Conservation (phyloP, 1,140 invertebrate genomes). For the Drosophila repletoides region DNA sequence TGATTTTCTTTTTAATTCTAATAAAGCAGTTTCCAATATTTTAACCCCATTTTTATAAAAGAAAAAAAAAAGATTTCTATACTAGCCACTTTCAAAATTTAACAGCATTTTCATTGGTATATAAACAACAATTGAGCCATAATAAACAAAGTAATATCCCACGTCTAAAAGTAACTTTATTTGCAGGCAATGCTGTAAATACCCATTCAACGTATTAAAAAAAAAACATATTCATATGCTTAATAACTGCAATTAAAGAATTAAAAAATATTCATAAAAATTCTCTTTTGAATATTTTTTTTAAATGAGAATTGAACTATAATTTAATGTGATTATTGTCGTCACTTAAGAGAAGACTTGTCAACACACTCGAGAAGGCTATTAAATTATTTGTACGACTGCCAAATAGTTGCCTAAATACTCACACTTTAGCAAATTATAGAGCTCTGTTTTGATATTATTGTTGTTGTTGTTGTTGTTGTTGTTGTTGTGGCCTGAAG, state of each 20-base stretch:
- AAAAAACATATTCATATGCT: too few species aligned
- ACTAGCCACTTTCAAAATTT: not conserved
- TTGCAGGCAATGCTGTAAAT: too few species aligned
- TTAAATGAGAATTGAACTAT: not conserved
- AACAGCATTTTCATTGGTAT: not conserved
- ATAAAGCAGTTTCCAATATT: too few species aligned
- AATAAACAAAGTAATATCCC: too few species aligned
- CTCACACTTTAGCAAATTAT: conserved; percentile 30
- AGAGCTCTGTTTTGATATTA: not conserved
- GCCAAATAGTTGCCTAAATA: conserved; percentile 34
- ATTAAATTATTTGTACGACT: conserved; percentile 16
- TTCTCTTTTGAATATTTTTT: not conserved
- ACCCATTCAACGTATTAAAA: too few species aligned
- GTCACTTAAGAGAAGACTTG: conserved; percentile 16
- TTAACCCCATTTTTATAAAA: too few species aligned
- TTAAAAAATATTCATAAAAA: too few species aligned
- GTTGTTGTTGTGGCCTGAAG: not conserved
- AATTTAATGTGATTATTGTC: conserved; percentile 8
- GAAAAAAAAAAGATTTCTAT: not conserved
- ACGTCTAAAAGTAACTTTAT: too few species aligned
- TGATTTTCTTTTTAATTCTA: too few species aligned
- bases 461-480: conserved; percentile 2
- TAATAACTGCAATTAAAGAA: too few species aligned
- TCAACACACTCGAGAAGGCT: conserved; percentile 28
- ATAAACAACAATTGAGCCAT: not conserved